These are phyloP conservation scores for Metopolophium dirhodum DNA, from an alignment of 1,140 invertebrate genomes.

Conservation along the genomic window DNA sequence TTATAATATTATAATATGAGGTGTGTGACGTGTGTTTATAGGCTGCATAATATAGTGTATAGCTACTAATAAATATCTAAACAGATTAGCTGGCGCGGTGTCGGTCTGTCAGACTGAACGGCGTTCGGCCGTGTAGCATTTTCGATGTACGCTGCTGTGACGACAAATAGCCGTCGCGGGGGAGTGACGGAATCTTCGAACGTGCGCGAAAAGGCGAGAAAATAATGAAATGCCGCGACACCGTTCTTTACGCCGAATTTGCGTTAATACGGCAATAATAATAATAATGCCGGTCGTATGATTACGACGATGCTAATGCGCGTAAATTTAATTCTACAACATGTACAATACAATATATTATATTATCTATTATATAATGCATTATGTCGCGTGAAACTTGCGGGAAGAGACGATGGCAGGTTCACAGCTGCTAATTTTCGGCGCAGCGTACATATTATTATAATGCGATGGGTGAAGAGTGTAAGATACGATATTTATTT, in stretches of 20 bases:
- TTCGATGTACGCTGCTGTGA: neutral
- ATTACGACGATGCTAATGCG: neutral
- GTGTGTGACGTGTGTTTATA: neutral
- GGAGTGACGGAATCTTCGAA: neutral
- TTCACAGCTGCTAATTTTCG: neutral
- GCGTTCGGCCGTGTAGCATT: neutral
- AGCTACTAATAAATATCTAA: neutral
- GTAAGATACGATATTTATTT: neutral
- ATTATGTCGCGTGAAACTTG: neutral
- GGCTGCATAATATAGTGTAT: neutral
- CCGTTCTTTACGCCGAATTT: neutral
- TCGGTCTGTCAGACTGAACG: neutral
- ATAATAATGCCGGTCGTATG: neutral
- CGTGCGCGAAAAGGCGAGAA: neutral
- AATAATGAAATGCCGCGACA: neutral
- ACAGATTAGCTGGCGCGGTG: neutral
- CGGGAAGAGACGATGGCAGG: neutral
- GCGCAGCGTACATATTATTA: neutral
- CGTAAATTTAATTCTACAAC: neutral
- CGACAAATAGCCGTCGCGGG: neutral
- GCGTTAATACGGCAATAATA: neutral
- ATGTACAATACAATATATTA: too few relatives aligned
- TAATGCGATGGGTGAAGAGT: neutral
- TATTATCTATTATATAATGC: neutral
- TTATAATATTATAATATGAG: too few relatives aligned